Base-by-base conservation (phyloP, 1,140 invertebrate genomes). In the Heliconius hermathena region DNA sequence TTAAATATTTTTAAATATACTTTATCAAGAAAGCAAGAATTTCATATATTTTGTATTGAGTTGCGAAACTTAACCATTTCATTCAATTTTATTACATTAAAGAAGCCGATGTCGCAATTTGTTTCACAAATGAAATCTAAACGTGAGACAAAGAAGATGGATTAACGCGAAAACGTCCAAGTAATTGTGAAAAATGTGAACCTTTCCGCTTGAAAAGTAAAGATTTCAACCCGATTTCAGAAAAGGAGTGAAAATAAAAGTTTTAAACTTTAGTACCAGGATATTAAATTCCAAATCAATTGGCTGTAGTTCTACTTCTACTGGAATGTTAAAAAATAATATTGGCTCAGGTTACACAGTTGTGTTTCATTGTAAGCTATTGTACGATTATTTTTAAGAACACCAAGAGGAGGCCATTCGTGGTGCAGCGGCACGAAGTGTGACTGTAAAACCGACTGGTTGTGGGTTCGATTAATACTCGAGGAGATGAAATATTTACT, bases 111-210 rank as follows among this genome's bases (percentile, higher is more conserved):
- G 85, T 85, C 80, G 83, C 85, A 86, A 91, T 92, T 93, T 91
- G 88, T 89, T 90, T 83, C 85, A 82, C 88, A 90, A 92, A 92
- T 91, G 88, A 91, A 91, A 93, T 90, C 88, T 86, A 86, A 85
- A 85, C 82, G 87, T 85, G 88, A 87, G 87, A 90, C 90, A 94
- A 93, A 90, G 89, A 93, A 93, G 90, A 92, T 90, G 85, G 90
- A 92, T 93, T 93, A 90, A 89, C 89, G 90, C 85, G 89, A 85
- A 89, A 93, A 90, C 85, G 90, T 91, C 92, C 86, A 85, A 90
- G 91, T 94, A 94, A 94, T 93, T 94, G 91, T 91, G 91, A 94
- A 93, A 93, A 94, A 93, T 93, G 92, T 79, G 90, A 88, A 89
- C 85, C 86, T 85, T 88, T 86, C 85, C 83, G 81, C 77, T 81